Evolutionary conservation across 2,797 vertebrate species (phyloP).

Genomic region (Salarias fasciatus): DNA sequence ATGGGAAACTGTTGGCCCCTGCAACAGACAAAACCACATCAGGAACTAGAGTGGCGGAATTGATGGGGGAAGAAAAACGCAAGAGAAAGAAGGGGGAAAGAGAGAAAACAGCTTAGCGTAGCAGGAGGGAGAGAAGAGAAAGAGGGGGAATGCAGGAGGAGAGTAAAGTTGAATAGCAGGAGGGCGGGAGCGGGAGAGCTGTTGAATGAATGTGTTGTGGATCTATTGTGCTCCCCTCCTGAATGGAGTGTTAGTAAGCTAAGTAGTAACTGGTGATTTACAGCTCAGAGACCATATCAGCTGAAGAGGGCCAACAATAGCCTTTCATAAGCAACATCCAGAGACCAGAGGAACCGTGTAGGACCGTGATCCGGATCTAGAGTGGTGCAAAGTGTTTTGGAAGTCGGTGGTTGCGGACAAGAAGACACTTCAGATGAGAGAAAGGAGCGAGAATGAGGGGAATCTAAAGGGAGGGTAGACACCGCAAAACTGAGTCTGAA

Average conservation of each 20-base stretch:
- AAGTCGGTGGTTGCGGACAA: conserved; percentile 37
- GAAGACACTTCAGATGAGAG: conserved; percentile 19
- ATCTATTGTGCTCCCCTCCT: conserved; percentile 68
- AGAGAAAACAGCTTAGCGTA: conserved; percentile 70
- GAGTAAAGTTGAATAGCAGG: conserved; percentile 69
- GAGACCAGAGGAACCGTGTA: conserved; percentile 30
- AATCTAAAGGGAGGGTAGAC: conserved; percentile 7
- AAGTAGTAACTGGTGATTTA: conserved; percentile 77
- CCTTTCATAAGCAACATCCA: conserved; percentile 64
- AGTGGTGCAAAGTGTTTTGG: conserved; percentile 52
- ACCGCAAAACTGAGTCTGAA: background rate
- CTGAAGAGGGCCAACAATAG: conserved; percentile 72
- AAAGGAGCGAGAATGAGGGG: conserved; percentile 4
- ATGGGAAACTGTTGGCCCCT: conserved; percentile 80
- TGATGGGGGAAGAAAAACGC: conserved; percentile 45
- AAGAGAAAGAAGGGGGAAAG: conserved; percentile 63
- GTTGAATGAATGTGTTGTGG: conserved; percentile 73
- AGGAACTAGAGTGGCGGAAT: conserved; percentile 61
- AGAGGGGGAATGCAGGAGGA: conserved; percentile 54
- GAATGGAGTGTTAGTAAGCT: conserved; percentile 79
- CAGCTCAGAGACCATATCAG: conserved; percentile 66
- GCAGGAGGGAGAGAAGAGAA: conserved; percentile 64
- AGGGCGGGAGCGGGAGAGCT: conserved; percentile 56
- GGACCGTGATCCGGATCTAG: conserved; percentile 39
- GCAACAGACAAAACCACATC: conserved; percentile 77